phyloP scores from a whole-genome alignment of 2,888 invertebrate genomes.

The Zaprionus lineosus region DNA sequence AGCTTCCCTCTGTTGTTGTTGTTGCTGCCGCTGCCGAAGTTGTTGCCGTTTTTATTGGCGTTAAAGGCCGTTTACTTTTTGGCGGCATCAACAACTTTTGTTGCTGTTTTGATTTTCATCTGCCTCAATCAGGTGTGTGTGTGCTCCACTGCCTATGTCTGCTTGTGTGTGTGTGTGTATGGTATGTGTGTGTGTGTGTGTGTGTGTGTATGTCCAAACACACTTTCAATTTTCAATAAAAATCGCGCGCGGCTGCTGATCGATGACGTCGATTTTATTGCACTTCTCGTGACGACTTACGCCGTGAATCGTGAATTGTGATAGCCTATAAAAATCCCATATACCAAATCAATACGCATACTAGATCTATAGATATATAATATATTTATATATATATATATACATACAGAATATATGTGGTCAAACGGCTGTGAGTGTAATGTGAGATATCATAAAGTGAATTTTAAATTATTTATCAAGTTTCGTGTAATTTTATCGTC shows the following conservation, averaged over 20 bases:
- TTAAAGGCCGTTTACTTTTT: constrained; percentile 82
- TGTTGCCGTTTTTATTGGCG: constrained; percentile 72
- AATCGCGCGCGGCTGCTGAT: constrained; percentile 57
- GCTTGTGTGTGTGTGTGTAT: constrained; percentile 23
- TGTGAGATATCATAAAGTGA: not conserved
- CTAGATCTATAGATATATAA: constrained; percentile 24
- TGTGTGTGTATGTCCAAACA: constrained; percentile 45
- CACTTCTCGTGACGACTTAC: constrained; percentile 66
- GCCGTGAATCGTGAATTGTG: constrained; percentile 59
- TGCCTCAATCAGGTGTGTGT: constrained; percentile 41
- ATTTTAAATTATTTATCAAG: no score
- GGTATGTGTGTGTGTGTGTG: constrained; percentile 7
- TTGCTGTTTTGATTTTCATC: constrained; percentile 76
- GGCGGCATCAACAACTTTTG: constrained; percentile 78
- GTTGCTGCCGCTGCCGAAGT: constrained; percentile 11
- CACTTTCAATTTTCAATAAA: constrained; percentile 76
- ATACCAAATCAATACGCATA: constrained; percentile 40
- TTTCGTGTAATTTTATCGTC: constrained; percentile 12
- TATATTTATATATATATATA: not conserved
- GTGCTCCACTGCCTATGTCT: no score
- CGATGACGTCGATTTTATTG: constrained; percentile 74
- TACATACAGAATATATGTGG: no score
- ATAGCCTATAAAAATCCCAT: constrained; percentile 51
- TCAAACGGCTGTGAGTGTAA: no score
- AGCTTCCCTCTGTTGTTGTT: constrained; percentile 57